These are phyloP conservation scores for Tragulus kanchil DNA, from an alignment of 2,113 vertebrate genomes.

Conservation along the genomic window DNA sequence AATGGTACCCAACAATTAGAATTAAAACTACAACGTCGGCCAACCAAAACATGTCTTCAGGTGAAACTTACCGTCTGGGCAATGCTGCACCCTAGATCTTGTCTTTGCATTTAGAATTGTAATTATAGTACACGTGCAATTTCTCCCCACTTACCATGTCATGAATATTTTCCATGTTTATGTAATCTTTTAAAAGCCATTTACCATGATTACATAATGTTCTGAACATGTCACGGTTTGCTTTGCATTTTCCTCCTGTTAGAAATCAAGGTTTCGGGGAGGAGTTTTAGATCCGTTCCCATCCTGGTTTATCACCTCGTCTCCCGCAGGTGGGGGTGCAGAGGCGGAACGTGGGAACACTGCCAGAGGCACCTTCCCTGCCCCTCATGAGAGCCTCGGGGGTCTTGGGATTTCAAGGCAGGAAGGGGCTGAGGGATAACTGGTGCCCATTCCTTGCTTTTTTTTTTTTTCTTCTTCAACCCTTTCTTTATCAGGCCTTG, in stretches of 20 bases:
- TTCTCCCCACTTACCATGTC: conserved; percentile 4
- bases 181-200: conserved; percentile 42
- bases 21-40: not conserved
- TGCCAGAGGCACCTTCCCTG: fast-evolving
- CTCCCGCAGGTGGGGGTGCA: not conserved
- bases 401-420: not conserved
- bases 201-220: conserved; percentile 19
- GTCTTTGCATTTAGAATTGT: not conserved
- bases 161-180: conserved; percentile 61
- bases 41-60: not conserved
- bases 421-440: not conserved
- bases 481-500: not conserved
- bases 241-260: not conserved
- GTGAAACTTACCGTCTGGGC: not conserved
- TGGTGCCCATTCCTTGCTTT: not conserved
- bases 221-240: conserved; percentile 33
- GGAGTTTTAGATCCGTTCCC: not conserved
- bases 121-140: not conserved
- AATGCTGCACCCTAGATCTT: not conserved
- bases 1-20: not conserved
- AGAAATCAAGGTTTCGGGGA: conserved; percentile 28
- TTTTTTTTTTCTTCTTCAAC: too few relatives aligned
- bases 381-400: fast-evolving
- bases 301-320: fast-evolving
- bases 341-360: fast-evolving